These are phyloP conservation scores for Baccha elongata DNA, from an alignment of 2,888 invertebrate species.

Conservation along the genomic window DNA sequence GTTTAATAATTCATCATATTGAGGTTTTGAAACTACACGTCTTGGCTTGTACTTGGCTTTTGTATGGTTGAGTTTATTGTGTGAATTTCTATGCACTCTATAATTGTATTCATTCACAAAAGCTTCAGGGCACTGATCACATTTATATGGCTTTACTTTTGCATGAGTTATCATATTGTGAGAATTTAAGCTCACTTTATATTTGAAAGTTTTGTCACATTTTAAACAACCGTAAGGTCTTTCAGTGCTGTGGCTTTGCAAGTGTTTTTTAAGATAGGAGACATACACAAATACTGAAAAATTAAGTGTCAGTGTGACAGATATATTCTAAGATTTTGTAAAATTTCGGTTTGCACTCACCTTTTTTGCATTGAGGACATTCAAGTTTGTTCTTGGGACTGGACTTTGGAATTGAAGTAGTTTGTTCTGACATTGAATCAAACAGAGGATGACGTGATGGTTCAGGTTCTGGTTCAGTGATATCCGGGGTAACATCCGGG, in stretches of 20 bases:
- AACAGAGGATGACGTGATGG: not conserved
- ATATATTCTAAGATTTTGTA: too few species aligned
- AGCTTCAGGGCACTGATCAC: conserved; percentile 13
- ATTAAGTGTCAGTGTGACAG: too few species aligned
- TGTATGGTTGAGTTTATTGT: not conserved
- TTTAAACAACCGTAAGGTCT: not conserved
- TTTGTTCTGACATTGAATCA: not conserved
- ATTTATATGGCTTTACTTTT: conserved; percentile 14
- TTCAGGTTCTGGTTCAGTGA: not conserved
- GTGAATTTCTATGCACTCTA: conserved; percentile 10
- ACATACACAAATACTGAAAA: conserved; percentile 9
- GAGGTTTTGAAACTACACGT: not conserved
- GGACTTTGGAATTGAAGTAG: too few species aligned
- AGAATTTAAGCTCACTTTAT: conserved; percentile 3
- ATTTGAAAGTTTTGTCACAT: conserved; percentile 21
- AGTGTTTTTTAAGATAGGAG: conserved; percentile 17
- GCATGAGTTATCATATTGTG: conserved; percentile 13
- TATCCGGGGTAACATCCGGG: not conserved
- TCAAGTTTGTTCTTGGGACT: not conserved
- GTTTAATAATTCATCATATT: not conserved
- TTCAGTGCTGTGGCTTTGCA: conserved; percentile 17
- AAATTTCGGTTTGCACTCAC: conserved; percentile 1
- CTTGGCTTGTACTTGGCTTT: conserved; percentile 7
- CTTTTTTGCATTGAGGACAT: conserved; percentile 18
- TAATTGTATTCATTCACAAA: conserved; percentile 13